Percentiles rank a stretch among this genome's conserved stretches.
Conservation (phyloP, 2,888 invertebrate species). For the Paralinhomoeus sp. region DNA sequence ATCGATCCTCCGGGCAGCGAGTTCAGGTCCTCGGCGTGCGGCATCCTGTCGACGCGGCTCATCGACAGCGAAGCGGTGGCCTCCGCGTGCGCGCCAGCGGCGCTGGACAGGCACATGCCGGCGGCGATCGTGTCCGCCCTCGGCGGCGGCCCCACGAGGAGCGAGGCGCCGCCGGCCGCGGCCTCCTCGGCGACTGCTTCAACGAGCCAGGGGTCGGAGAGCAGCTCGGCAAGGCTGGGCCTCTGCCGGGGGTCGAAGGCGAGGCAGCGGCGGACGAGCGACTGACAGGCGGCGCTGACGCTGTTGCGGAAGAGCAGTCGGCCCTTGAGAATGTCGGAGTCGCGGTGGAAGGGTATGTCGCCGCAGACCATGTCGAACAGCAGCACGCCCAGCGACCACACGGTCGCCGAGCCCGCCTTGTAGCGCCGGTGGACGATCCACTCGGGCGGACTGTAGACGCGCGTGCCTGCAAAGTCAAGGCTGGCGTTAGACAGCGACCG, state of each 20-base stretch:
- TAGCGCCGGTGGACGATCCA: slow-evolving; percentile 37
- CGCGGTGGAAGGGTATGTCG: slow-evolving; percentile 40
- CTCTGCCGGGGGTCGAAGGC: slow-evolving; percentile 31
- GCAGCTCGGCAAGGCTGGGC: slow-evolving; percentile 33
- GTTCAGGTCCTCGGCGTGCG: no score
- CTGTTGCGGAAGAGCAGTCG: slow-evolving; percentile 18
- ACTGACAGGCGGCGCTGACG: slow-evolving; percentile 31
- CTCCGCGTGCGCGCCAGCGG: no score
- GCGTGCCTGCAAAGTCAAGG: slow-evolving; percentile 38
- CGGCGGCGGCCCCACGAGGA: no score
- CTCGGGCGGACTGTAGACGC: slow-evolving; percentile 41
- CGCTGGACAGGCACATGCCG: no score
- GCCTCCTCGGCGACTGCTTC: no score
- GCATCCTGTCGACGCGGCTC: no score
- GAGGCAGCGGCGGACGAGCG: slow-evolving; percentile 35
- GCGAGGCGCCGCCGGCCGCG: no score
- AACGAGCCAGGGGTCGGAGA: slow-evolving; percentile 36
- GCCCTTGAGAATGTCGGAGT: slow-evolving; percentile 21
- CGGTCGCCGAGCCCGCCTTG: slow-evolving; percentile 36
- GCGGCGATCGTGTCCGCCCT: no score
- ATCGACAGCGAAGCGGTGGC: no score
- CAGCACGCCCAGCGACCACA: slow-evolving; percentile 41
- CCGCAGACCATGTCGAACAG: slow-evolving; percentile 41
- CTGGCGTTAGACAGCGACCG: no score
- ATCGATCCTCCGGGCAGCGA: no score